Evolutionary conservation across 2,888 invertebrate species (phyloP).

Genomic region (Eupithecia abbreviata): DNA sequence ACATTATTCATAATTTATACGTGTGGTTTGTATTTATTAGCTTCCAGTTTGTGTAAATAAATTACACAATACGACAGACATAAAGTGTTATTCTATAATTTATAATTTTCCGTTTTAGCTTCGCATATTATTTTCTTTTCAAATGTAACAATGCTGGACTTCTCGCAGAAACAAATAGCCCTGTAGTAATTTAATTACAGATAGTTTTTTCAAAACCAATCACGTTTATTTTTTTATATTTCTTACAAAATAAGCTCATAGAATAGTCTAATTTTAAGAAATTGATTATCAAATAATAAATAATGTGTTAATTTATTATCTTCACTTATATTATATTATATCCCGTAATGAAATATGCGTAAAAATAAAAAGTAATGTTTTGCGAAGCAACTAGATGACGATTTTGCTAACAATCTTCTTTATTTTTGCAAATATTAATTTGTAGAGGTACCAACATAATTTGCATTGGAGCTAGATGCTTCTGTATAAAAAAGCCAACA

Average conservation of each 20-base stretch:
- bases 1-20: slow-evolving; percentile 2
- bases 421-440: background rate
- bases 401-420: background rate
- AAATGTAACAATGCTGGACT: background rate
- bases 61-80: slow-evolving; percentile 10
- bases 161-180: background rate
- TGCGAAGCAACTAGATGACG: background rate
- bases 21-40: slow-evolving; percentile 12
- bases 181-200: background rate
- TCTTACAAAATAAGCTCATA: too few relatives aligned
- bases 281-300: too few relatives aligned
- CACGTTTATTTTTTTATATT: too few relatives aligned
- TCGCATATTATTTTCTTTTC: background rate
- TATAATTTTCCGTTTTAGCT: background rate
- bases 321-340: too few relatives aligned
- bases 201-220: too few relatives aligned
- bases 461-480: background rate
- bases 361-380: background rate
- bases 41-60: slow-evolving; percentile 14
- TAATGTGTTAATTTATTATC: too few relatives aligned
- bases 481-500: background rate
- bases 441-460: background rate
- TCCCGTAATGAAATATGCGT: too few relatives aligned
- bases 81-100: background rate
- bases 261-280: too few relatives aligned